Evolutionary conservation across 2,888 invertebrate genomes (phyloP), one percentile per base, ranked within the genome.

Genomic region (Cosmorhoe ocellata): DNA sequence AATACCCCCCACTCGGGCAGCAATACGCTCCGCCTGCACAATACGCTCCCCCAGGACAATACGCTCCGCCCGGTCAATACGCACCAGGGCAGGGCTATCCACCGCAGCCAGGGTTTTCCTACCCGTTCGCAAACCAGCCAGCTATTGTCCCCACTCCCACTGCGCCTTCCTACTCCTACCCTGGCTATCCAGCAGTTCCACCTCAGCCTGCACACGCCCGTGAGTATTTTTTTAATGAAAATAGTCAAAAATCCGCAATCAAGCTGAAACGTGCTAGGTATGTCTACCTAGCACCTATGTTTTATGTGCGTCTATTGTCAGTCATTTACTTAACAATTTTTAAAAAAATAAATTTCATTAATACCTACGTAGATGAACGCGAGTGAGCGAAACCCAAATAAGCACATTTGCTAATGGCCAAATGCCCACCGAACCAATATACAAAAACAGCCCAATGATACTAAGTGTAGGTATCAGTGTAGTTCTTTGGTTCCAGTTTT

Each of bases 101-200:
- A 2, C 70, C 67, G 36, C 73, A 71, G 22, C 67, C 71, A n/a
- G 77, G 76, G 0, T 76, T 73, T 45, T 59, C 54, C 2, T 56
- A 53, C 8, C 56, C 50, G 1, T 65, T 66, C 11, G 43, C 66
- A 2, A 65, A 60, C 0, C 71, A 74, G 28, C 70, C 60, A 2
- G 83, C 82, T 31, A 60, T 69, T n/a, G 56, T 50, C 8, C 60
- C 66, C 4, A 58, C 58, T 0, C 64, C 71, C 0, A 33, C 64
- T 0, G 70, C 64, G 2, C 74, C 73, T 0, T 18, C 67, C 2
- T 70, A 58, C 26, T 67, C 61, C 0, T 67, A 64, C 40, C 63
- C 65, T 31, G 63, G 61, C 0, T 56, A 51, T 24, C 67, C 72
- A 1, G 42, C 48, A 2, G 61, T 67, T 0, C 46, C 63, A 1